A percentile compares a stretch with the other conserved stretches of the same genome.
Conservation (phyloP, 1,140 invertebrate genomes). For the Trachymyrmex cornetzi region DNA sequence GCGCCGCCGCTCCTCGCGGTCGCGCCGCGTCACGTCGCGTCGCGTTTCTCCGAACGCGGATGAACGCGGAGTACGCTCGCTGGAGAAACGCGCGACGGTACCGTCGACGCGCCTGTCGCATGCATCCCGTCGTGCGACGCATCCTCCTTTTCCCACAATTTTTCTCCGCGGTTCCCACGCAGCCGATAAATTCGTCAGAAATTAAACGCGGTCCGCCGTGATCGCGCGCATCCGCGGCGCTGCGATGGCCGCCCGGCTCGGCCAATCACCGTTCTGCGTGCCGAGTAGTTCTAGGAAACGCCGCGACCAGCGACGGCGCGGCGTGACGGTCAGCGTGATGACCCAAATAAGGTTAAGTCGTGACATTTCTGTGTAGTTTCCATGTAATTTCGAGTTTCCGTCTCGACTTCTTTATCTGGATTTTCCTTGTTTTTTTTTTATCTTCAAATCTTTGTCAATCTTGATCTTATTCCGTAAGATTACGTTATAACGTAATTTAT, state of each 20-base stretch:
- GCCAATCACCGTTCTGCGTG: slow-evolving; percentile 4
- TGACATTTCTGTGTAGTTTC: background rate
- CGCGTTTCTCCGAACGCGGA: background rate
- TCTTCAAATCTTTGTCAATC: background rate
- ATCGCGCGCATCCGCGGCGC: slow-evolving; percentile 73
- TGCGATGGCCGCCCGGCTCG: background rate
- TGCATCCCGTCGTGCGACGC: background rate
- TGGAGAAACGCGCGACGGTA: too few relatives aligned
- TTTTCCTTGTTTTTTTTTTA: background rate
- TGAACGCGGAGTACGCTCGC: too few relatives aligned
- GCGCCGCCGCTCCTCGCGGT: slow-evolving; percentile 29
- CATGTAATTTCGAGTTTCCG: background rate
- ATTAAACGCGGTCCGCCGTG: slow-evolving; percentile 83
- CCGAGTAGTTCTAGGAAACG: slow-evolving; percentile 37
- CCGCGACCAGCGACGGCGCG: slow-evolving; percentile 84
- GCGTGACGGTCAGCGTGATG: slow-evolving; percentile 69
- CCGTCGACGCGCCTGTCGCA: background rate
- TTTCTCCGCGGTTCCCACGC: slow-evolving; percentile 47
- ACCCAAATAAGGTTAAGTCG: background rate
- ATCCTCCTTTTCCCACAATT: slow-evolving; percentile 43
- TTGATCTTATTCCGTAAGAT: background rate
- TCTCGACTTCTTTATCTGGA: background rate
- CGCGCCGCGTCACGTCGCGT: slow-evolving; percentile 1
- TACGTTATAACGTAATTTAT: background rate
- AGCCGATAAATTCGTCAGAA: slow-evolving; percentile 81